Conservation (phyloP, 2,888 invertebrate species). For the Andricus quercusramuli region DNA sequence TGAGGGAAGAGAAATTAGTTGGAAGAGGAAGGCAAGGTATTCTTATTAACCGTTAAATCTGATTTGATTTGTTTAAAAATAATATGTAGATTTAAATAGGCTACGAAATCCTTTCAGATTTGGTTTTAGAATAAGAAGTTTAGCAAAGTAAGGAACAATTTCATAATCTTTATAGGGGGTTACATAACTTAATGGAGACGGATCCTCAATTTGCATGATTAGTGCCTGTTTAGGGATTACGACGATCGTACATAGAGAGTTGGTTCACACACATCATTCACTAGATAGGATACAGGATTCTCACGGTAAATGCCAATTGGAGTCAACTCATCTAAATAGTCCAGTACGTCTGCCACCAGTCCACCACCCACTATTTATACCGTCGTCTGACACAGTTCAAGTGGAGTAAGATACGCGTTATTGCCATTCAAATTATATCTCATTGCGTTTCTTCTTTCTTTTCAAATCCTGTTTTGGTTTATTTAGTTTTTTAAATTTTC, state of each 20-base stretch:
- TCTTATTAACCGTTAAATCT: too few relatives aligned
- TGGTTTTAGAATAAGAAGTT: background rate
- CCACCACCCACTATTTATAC: slow-evolving; percentile 63
- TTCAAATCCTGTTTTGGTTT: too few relatives aligned
- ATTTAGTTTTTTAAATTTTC: too few relatives aligned
- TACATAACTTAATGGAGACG: slow-evolving; percentile 43
- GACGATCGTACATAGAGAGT: background rate
- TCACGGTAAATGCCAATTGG: slow-evolving; percentile 77
- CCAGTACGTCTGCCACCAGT: slow-evolving; percentile 55
- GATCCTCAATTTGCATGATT: slow-evolving; percentile 67
- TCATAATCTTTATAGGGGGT: slow-evolving; percentile 4
- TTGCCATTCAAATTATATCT: background rate
- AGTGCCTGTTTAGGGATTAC: slow-evolving; percentile 47
- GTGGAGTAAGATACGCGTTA: slow-evolving; percentile 32
- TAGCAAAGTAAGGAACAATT: background rate
- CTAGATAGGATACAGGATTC: slow-evolving; percentile 72
- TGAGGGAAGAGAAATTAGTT: too few relatives aligned
- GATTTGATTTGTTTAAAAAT: too few relatives aligned
- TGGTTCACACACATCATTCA: slow-evolving; percentile 61
- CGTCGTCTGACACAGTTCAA: slow-evolving; percentile 42
- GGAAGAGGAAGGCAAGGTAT: too few relatives aligned
- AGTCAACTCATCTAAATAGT: slow-evolving; percentile 78
- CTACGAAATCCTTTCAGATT: too few relatives aligned
- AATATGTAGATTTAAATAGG: too few relatives aligned
- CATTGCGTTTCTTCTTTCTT: background rate